Percentiles rank a stretch among this genome's conserved stretches.
These are phyloP conservation scores for Myotis davidii DNA, from an alignment of 2,113 vertebrate genomes.

Conservation along the genomic window DNA sequence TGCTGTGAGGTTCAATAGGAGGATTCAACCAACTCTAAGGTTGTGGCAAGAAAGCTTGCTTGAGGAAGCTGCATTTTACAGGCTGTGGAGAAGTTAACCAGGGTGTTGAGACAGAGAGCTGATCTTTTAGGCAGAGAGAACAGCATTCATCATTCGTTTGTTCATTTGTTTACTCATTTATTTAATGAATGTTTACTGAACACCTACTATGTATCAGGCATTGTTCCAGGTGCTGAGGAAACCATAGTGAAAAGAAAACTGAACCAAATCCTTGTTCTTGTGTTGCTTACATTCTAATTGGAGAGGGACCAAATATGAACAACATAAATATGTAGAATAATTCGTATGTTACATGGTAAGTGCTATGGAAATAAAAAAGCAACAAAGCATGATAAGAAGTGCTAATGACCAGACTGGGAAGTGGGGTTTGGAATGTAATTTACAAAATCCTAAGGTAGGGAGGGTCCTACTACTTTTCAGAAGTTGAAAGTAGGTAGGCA, in stretches of 20 bases:
- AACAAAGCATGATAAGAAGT: background rate
- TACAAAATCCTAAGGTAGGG: constrained; percentile 24
- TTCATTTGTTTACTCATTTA: too few species aligned
- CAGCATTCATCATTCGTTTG: background rate
- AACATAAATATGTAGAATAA: constrained; percentile 30
- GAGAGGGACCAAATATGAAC: background rate
- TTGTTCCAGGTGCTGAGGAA: too few species aligned
- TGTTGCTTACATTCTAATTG: background rate
- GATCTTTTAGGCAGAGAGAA: background rate
- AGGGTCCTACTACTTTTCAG: background rate
- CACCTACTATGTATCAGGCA: too few species aligned
- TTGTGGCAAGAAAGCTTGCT: background rate
- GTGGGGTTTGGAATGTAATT: background rate
- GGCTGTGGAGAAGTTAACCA: background rate
- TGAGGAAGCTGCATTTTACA: background rate
- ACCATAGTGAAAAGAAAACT: too few species aligned
- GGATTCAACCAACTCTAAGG: background rate
- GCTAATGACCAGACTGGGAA: background rate
- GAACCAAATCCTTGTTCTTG: too few species aligned
- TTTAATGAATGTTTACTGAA: too few species aligned
- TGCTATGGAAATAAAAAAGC: background rate
- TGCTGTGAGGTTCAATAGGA: background rate
- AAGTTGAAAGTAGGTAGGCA: background rate
- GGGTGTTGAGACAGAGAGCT: background rate
- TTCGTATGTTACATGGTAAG: background rate